These are phyloP conservation scores for Scytalopus superciliaris DNA, from an alignment of 2,113 vertebrate genomes.

Conservation along the genomic window DNA sequence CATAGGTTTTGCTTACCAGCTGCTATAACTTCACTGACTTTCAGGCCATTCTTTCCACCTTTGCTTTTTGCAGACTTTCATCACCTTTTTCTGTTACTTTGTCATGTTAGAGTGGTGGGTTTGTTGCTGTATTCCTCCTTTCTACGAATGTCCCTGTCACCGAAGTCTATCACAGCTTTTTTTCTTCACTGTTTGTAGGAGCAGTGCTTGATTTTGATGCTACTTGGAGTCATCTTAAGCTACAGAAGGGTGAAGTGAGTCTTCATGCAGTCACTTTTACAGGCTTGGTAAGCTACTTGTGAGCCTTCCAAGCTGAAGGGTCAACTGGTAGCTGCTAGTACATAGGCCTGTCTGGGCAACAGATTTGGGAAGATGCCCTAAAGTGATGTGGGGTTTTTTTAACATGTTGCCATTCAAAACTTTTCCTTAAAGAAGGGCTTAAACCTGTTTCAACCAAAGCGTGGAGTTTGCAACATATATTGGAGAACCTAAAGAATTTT, in stretches of 20 bases:
- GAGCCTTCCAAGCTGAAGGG: neutral
- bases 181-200: neutral
- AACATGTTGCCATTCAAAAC: neutral
- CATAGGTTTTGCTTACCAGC: neutral
- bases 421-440: neutral
- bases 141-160: neutral
- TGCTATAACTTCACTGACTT: neutral
- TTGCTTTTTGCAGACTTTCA: neutral
- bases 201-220: neutral
- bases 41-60: neutral
- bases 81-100: neutral
- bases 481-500: neutral
- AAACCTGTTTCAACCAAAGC: neutral
- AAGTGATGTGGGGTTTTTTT: neutral
- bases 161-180: neutral
- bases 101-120: neutral
- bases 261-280: neutral
- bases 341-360: neutral
- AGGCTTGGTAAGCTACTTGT: neutral
- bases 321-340: neutral
- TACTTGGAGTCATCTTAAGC: neutral
- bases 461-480: neutral
- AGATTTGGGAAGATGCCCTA: neutral
- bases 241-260: neutral
- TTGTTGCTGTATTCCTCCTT: neutral